A percentile compares a stretch with the other conserved stretches of the same genome.
phyloP scores from a whole-genome alignment of 2,113 vertebrate species.

The Cariama cristata region DNA sequence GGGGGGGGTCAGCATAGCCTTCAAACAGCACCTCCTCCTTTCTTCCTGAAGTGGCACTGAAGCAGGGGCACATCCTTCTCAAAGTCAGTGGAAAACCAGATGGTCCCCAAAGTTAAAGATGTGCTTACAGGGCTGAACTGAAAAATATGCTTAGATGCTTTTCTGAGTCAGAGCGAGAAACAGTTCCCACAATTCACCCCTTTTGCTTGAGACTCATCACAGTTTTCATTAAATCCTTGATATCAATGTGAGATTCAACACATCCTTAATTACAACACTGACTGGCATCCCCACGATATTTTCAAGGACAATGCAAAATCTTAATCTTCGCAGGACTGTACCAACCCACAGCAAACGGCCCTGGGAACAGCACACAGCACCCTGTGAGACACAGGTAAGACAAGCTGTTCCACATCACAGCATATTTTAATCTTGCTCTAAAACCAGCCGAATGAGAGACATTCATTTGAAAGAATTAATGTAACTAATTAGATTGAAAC shows the following conservation, averaged over 20 bases:
- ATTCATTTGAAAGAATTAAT: neutral
- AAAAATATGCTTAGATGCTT: neutral
- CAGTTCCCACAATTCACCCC: accelerated
- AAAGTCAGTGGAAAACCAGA: neutral
- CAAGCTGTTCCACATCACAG: neutral
- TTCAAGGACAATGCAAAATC: neutral
- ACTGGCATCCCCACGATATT: neutral
- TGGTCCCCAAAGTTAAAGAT: neutral
- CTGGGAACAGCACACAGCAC: neutral
- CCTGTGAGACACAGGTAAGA: neutral
- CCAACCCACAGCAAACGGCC: neutral
- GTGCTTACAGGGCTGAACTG: neutral
- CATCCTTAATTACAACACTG: neutral
- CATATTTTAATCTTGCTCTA: neutral
- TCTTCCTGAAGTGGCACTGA: neutral
- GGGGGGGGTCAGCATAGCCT: neutral
- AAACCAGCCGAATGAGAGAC: neutral
- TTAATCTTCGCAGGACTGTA: accelerated
- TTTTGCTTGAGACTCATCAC: neutral
- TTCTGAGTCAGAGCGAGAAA: neutral
- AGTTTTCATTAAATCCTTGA: neutral
- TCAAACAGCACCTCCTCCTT: neutral
- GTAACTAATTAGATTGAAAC: neutral
- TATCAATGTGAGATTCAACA: neutral
- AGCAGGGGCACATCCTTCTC: neutral